Conservation (phyloP, 2,113 vertebrate species). For the Meleagris gallopavo region DNA sequence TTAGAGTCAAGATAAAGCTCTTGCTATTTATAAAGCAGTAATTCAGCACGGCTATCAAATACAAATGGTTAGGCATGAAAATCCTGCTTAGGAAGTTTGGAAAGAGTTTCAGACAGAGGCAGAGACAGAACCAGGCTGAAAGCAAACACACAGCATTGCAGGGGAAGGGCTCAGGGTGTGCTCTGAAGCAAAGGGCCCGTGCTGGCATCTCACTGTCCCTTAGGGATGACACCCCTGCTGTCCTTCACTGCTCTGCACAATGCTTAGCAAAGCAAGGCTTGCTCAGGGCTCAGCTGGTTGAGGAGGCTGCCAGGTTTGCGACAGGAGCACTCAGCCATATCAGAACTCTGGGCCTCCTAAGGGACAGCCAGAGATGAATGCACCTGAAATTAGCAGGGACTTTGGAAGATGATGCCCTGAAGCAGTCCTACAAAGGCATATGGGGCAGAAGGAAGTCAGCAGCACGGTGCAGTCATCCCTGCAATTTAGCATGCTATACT, state of each 20-base stretch:
- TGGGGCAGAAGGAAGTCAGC: not conserved
- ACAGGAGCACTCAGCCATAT: not conserved
- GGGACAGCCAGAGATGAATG: not conserved
- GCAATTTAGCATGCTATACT: too few relatives aligned
- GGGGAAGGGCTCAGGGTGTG: not conserved
- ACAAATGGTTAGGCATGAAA: constrained; percentile 35
- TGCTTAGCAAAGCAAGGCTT: not conserved
- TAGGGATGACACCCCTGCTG: rapidly evolving
- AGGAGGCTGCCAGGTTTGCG: not conserved
- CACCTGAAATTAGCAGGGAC: not conserved
- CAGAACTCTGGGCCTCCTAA: not conserved
- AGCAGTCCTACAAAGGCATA: rapidly evolving
- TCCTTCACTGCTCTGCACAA: not conserved
- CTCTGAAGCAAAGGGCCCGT: not conserved
- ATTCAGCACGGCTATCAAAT: not conserved
- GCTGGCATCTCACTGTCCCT: not conserved
- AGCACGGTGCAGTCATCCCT: rapidly evolving
- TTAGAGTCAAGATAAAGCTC: constrained; percentile 46
- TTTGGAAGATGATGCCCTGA: not conserved
- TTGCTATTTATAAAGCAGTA: constrained; percentile 60
- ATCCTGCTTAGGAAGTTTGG: not conserved
- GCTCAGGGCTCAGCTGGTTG: constrained; percentile 15
- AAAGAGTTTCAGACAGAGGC: constrained; percentile 7
- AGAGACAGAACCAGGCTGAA: not conserved
- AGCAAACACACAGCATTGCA: not conserved